Conservation (phyloP, 2,888 invertebrate genomes). For the Lepidochrysops patricia region DNA sequence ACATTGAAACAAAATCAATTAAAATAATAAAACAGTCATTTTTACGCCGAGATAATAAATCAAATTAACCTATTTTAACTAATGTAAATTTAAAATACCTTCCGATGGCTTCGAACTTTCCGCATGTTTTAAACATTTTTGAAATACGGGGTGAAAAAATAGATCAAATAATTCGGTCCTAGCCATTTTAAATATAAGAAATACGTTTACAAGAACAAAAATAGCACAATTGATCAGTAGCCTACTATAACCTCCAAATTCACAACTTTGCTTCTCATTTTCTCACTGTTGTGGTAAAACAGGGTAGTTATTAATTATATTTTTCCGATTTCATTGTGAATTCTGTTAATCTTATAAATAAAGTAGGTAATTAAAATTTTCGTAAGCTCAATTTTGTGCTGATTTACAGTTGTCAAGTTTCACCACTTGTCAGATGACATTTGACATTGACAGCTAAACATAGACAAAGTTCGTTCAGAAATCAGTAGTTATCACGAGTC, state of each 20-base stretch:
- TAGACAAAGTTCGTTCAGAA: neutral
- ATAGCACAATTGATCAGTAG: conserved; percentile 43
- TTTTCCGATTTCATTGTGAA: neutral
- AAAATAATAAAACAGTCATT: neutral
- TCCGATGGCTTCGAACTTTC: conserved; percentile 52
- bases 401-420: conserved; percentile 50
- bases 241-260: conserved; percentile 52
- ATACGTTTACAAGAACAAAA: conserved; percentile 41
- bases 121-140: conserved; percentile 70
- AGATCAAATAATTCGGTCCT: conserved; percentile 69
- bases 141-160: conserved; percentile 71
- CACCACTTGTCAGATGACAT: conserved; percentile 38
- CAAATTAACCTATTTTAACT: neutral
- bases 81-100: conserved; percentile 37
- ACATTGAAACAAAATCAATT: neutral
- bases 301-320: neutral
- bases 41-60: neutral
- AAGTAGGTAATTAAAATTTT: neutral
- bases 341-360: neutral
- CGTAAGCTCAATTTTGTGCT: neutral
- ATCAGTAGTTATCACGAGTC: too few species aligned
- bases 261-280: neutral
- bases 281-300: neutral
- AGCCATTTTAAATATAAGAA: conserved; percentile 53
- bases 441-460: conserved; percentile 3